Evolutionary conservation across 2,888 invertebrate genomes (phyloP).

Genomic region (Drosophila imparisetae): DNA sequence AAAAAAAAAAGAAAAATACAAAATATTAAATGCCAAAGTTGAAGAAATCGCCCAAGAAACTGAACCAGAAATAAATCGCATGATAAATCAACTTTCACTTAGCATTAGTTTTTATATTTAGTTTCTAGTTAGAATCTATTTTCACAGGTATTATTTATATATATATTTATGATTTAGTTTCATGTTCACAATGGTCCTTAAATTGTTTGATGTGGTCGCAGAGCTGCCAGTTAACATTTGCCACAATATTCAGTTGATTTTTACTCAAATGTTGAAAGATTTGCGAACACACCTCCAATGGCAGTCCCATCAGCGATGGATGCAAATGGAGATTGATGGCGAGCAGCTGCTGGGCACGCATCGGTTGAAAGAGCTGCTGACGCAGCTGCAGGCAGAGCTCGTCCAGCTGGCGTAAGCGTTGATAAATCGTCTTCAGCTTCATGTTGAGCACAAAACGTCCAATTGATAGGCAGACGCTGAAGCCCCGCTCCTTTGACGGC

Average conservation of each 20-base stretch:
- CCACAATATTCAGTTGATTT: constrained; percentile 72
- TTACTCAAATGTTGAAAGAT: constrained; percentile 72
- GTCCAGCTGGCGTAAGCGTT: constrained; percentile 83
- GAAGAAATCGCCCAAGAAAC: neutral
- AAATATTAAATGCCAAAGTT: neutral
- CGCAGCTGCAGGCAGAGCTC: constrained; percentile 86
- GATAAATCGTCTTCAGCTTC: constrained; percentile 61
- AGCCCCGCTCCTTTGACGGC: constrained; percentile 64
- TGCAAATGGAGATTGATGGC: constrained; percentile 67
- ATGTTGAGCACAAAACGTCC: constrained; percentile 80
- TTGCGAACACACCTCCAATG: constrained; percentile 74
- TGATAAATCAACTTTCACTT: neutral
- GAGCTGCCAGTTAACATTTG: constrained; percentile 71
- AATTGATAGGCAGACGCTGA: constrained; percentile 80
- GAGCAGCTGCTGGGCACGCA: constrained; percentile 86
- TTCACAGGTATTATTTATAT: neutral
- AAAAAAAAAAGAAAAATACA: constrained; percentile 11
- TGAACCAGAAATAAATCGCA: neutral
- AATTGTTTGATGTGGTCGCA: constrained; percentile 52
- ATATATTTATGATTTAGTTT: neutral
- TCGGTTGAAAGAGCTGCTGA: constrained; percentile 86
- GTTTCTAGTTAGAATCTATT: neutral
- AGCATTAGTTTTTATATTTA: constrained; percentile 2
- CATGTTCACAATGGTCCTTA: constrained; percentile 18
- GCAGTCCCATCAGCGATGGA: constrained; percentile 84